Percentiles rank a stretch among this genome's conserved stretches.
Evolutionary conservation across 2,888 invertebrate species (phyloP).

Genomic region (Drosophila affinis): DNA sequence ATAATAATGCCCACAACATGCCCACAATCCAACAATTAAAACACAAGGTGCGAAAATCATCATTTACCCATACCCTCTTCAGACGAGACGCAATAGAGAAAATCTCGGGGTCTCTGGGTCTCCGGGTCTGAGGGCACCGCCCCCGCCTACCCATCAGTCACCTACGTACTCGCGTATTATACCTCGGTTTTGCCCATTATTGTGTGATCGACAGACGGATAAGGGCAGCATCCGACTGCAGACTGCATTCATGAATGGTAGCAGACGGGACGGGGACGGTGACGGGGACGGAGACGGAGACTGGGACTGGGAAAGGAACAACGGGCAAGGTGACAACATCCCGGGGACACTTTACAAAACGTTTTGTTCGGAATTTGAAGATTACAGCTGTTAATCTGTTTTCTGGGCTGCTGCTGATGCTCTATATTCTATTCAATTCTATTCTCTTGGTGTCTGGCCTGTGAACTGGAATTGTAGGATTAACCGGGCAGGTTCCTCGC

Average conservation of each 20-base stretch:
- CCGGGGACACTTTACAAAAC: conserved; percentile 54
- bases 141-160: background rate
- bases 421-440: conserved; percentile 53
- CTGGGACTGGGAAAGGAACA: conserved; percentile 6
- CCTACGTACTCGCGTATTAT: conserved; percentile 26
- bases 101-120: background rate
- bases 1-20: conserved; percentile 32
- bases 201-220: conserved; percentile 72
- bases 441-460: conserved; percentile 3
- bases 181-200: conserved; percentile 66
- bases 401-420: conserved; percentile 65
- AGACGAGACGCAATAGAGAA: conserved; percentile 45
- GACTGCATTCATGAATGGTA: conserved; percentile 57
- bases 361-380: conserved; percentile 65
- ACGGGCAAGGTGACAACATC: conserved; percentile 45
- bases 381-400: conserved; percentile 75
- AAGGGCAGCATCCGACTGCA: conserved; percentile 42
- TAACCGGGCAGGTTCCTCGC: conserved; percentile 54
- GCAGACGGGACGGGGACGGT: conserved; percentile 8
- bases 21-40: conserved; percentile 8
- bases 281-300: background rate
- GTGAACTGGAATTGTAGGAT: conserved; percentile 50
- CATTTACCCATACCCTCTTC: conserved; percentile 37
- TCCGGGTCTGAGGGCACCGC: background rate
- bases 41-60: conserved; percentile 72